Evolutionary conservation across 1,140 invertebrate species (phyloP), one percentile per base, ranked within the genome.

Genomic region (Bombus turneri): DNA sequence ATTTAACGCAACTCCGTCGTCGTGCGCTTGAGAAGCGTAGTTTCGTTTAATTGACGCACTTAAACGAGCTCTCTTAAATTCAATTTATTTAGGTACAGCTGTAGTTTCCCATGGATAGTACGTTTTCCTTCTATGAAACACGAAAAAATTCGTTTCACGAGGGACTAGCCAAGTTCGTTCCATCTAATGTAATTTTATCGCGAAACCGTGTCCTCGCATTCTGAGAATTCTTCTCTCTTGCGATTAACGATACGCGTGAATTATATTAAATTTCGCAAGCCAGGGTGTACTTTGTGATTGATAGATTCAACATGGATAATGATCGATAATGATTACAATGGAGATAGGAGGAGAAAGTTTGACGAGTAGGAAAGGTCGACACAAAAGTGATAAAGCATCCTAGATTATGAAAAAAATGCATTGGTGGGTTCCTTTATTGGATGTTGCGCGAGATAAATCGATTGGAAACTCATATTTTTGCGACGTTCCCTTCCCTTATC

Each of bases 21-120:
- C 5, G 18, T 6, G 47, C 8, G 28, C 18, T 22, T 9, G 10
- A 28, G 39, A 28, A 39, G 28, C 25, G 31, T 6, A 39, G 31
- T 78, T 59, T 78, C 31, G 9, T 53, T 84, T 78, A 84, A 84
- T 84, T 78, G 53, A 69, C 28, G 64, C 37, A 22, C 74, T 43
- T 66, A 10, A 71, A 43, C 74, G 74, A 62, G 43, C 31, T 62
- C 22, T 43, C n/a, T 62, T 53, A 59, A 78, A 75, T 59, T 43
- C 66, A 31, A 1, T 37, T 71, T 84, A 53, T 53, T 53, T 22
- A 8, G 47, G 18, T 22, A 53, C 34, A 57, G 22, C 47, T 28
- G 18, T 31, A 25, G 31, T 13, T 39, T 28, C 15, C 18, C 10
- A 2, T 2, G 62, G 4, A n/a, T 22, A 53, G 18, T 31, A 4